Evolutionary conservation across 2,797 vertebrate species (phyloP), one percentile per base, ranked within the genome.

Genomic region (Anisognathus igniventris): DNA sequence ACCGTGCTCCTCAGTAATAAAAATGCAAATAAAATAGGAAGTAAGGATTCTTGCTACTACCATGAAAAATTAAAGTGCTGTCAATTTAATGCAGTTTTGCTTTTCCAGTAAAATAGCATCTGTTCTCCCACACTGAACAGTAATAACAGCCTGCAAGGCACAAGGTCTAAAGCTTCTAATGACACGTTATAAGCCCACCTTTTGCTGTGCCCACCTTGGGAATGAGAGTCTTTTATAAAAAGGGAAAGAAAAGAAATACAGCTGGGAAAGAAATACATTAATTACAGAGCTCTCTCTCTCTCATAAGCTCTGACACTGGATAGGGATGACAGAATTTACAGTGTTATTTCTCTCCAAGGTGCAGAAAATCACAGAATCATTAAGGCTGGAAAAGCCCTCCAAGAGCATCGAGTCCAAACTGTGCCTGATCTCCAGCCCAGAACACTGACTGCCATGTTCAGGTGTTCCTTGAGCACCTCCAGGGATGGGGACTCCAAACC

Each of bases 1-100:
- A 86, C 91, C 3, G 1, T 56, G 86, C 86, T 96, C 33, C 86
- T 88, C 83, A 40, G 91, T 47, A 80, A 91, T 89, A 88, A 90
- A 96, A 91, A 92, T 86, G 95, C 94, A 96, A 96, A 94, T 95
- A 83, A 92, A 96, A 85, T 15, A 50, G 67, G 86, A 75, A 90
- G 74, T 50, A 72, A 47, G 89, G 68, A 92, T 89, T 89, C 88
- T 66, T 86, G 61, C 66, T 79, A 76, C 67, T 50, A 77, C 27
- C 80, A 88, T 84, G 82, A 93, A 92, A 89, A 93, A 96, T 96
- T 77, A 92, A 91, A 91, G 80, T 74, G 79, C 80, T 91, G 89
- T 91, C 94, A 92, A 68, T 92, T 93, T 77, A 87, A 85, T 27
- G 80, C 57, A 47, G 82, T 72, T 92, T 79, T 92, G 81, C 72